phyloP scores from a whole-genome alignment of 2,113 vertebrate species.

The Bubo bubo region DNA sequence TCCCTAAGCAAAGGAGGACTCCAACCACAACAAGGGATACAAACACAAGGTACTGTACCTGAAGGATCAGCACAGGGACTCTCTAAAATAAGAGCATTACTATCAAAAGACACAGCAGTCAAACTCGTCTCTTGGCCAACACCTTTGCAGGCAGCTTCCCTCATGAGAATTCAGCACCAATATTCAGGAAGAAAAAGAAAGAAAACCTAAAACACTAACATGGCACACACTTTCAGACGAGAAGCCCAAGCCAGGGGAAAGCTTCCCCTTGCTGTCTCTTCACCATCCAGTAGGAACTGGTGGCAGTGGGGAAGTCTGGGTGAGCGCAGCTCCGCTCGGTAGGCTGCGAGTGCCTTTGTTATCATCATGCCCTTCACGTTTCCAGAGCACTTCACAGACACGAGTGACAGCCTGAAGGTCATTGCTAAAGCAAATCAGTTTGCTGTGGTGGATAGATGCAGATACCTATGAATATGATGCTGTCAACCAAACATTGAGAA shows the following conservation, averaged over 20 bases:
- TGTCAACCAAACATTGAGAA: background rate
- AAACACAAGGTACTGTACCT: background rate
- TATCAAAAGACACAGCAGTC: background rate
- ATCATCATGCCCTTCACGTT: background rate
- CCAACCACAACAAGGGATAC: background rate
- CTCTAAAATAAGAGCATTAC: background rate
- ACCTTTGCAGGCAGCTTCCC: background rate
- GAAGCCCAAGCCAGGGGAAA: background rate
- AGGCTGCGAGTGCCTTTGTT: background rate
- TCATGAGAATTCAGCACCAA: background rate
- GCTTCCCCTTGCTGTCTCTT: background rate
- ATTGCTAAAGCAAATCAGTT: background rate
- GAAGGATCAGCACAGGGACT: rapidly evolving
- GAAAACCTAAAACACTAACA: background rate
- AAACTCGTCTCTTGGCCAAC: background rate
- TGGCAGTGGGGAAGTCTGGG: rapidly evolving
- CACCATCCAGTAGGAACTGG: background rate
- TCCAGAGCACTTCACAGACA: background rate
- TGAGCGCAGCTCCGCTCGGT: background rate
- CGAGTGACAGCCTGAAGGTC: background rate
- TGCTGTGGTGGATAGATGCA: background rate
- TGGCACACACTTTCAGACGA: background rate
- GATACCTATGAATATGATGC: background rate
- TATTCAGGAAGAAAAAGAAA: background rate
- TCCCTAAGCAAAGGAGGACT: background rate